Conservation (phyloP, 2,888 invertebrate species). For the Acanthosepion esculentum region DNA sequence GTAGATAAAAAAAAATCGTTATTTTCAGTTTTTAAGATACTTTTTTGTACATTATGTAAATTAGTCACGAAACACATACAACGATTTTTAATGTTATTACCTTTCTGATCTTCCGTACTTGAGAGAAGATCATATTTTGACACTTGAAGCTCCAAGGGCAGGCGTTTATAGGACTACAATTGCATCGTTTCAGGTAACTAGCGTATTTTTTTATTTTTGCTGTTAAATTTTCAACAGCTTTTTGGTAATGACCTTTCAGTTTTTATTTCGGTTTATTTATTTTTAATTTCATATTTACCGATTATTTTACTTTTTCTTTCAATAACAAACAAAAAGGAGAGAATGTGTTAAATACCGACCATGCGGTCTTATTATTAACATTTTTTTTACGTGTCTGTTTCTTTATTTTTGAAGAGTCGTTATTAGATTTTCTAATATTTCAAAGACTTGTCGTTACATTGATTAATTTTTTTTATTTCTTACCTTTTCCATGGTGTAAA, state of each 20-base stretch:
- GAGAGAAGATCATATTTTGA: background rate
- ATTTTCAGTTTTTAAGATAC: background rate
- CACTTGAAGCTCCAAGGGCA: background rate
- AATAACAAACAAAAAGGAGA: background rate
- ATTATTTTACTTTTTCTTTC: background rate
- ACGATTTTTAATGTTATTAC: background rate
- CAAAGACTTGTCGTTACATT: background rate
- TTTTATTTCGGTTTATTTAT: background rate
- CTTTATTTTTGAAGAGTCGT: background rate
- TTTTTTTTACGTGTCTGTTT: background rate
- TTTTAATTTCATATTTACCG: background rate
- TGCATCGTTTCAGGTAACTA: background rate
- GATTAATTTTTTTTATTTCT: background rate
- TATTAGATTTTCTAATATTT: background rate
- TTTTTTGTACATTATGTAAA: background rate
- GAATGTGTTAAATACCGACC: background rate
- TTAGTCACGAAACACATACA: background rate
- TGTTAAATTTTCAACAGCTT: background rate
- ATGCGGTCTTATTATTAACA: background rate
- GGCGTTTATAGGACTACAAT: background rate
- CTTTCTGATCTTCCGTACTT: background rate
- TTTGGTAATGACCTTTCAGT: background rate
- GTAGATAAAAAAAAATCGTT: too few species aligned
- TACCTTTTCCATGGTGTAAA: background rate
- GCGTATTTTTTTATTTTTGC: background rate